Base-by-base conservation (phyloP, 2,888 invertebrate genomes). In the Eupeodes latifasciatus region DNA sequence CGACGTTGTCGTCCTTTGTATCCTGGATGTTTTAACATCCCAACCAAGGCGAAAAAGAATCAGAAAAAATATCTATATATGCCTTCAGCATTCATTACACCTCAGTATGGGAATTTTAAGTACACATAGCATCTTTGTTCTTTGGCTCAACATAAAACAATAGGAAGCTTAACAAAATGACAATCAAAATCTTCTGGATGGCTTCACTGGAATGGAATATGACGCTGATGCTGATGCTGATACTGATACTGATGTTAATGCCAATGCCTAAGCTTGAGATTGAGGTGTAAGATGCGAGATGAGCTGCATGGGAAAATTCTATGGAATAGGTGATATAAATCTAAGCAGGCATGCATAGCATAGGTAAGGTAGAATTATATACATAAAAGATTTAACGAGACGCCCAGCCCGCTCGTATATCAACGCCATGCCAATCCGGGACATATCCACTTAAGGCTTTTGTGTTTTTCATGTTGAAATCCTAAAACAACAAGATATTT, bases 131-230 rank as follows among this genome's bases (percentile, higher is more conserved):
- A 72, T 44, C 76, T 69, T 74, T 85, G 67, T 81, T 85, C 55
- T 51, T 44, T n/a, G 59, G 59, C 12, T 14, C 47, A 34, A 51
- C 69, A 69, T 36, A 77, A 34, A 27, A 78, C 77, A 82, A 78
- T 74, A 72, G 81, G 55, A 79, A 72, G 72, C 79, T 76, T 79
- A 67, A 87, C 74, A 85, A 86, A 87, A 87, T 81, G 76, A 84
- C 87, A 87, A 87, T 83, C 87, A 84, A 80, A 84, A 77, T 69
- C 76, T 57, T 67, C 40, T 80, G 19, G 72, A 76, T 69, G 59
- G 74, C 78, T 64, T 67, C 40, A 12, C 55, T 67, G 51, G 59
- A 44, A 44, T 61, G 61, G 19, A 57, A 81, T 72, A 69, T 55
- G 57, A 76, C 66, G 27, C 27, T 27, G 27, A 27, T 27, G 19